These are phyloP conservation scores for Ceratosolen solmsi DNA, from an alignment of 1,140 invertebrate genomes.

Conservation along the genomic window DNA sequence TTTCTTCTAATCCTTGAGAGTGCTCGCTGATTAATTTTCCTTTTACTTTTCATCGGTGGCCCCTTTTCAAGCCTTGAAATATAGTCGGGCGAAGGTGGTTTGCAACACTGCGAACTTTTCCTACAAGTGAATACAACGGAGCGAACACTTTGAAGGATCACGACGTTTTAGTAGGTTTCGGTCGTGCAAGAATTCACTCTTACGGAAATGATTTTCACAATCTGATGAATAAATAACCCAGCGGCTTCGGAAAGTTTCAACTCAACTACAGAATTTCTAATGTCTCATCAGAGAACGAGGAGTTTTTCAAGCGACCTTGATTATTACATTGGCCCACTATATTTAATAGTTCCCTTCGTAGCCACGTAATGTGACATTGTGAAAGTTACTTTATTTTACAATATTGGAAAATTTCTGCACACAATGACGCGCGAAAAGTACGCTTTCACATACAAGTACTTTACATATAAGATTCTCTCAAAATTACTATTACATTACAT, in stretches of 20 bases:
- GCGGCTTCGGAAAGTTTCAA: not conserved
- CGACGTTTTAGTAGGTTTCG: not conserved
- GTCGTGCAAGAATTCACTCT: not conserved
- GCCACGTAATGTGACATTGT: not conserved
- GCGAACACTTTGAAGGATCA: not conserved
- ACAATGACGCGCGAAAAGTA: too few relatives aligned
- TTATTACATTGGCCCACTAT: not conserved
- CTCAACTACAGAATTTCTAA: not conserved
- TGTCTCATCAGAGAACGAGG: constrained; percentile 1
- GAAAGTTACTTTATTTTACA: not conserved
- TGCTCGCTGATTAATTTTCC: constrained; percentile 35
- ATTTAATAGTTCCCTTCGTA: not conserved
- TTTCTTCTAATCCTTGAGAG: not conserved
- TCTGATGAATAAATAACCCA: constrained; percentile 21
- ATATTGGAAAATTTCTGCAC: not conserved
- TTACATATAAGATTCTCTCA: too few relatives aligned
- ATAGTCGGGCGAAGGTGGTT: not conserved
- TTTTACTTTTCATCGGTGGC: constrained; percentile 1
- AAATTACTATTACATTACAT: too few relatives aligned
- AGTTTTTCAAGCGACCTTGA: constrained; percentile 28
- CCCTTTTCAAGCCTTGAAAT: constrained; percentile 9
- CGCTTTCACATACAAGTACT: too few relatives aligned
- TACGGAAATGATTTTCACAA: constrained; percentile 15
- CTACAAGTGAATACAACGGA: not conserved
- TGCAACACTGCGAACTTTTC: not conserved